Evolutionary conservation across 92 coral and sea anemone genomes (phyloP), one percentile per base, ranked within the genome.

Genomic region (Porites divaricata): DNA sequence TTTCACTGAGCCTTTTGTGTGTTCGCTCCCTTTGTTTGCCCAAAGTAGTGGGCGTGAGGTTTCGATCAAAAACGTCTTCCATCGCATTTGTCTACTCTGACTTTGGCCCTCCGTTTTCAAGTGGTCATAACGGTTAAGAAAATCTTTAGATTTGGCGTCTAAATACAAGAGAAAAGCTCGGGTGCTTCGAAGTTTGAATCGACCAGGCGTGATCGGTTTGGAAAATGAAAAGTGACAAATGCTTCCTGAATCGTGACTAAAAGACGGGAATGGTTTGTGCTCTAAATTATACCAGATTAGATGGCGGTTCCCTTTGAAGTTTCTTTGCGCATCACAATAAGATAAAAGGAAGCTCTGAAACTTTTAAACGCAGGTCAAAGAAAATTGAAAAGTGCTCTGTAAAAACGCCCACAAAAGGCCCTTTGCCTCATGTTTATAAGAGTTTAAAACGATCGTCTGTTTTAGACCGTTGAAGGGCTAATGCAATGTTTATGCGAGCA

Each of bases 171-270:
- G 20, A 54, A 28, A 81, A 62, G 17, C 26, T 56, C 67, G 76
- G 12, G 50, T 22, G 20, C 23, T 22, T 64, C 8, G 35, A 75
- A 90, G 78, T 75, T 91, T 89, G 72, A 67, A 80, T 92, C 73
- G 81, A 67, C 76, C 75, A 76, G 63, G 75, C 77, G 81, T 88
- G 95, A 94, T 91, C 88, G 93, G 92, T 79, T 78, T 86, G 83
- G 82, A 61, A 76, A 94, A 92, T 94, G 94, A 92, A 87, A 85
- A 86, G 91, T 92, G 98, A 89, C 95, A 92, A 89, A 87, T 92
- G 93, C 83, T 92, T 94, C 98, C 95, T 92, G 95, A 92, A 79
- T 90, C 95, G 98, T 94, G 95, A 92, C 98, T 83, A 77, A 78
- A 66, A 79, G 78, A 77, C 81, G 93, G 77, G 86, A 72, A 79